Conservation (phyloP, 1,140 invertebrate species). For the Bactericera cockerelli region DNA sequence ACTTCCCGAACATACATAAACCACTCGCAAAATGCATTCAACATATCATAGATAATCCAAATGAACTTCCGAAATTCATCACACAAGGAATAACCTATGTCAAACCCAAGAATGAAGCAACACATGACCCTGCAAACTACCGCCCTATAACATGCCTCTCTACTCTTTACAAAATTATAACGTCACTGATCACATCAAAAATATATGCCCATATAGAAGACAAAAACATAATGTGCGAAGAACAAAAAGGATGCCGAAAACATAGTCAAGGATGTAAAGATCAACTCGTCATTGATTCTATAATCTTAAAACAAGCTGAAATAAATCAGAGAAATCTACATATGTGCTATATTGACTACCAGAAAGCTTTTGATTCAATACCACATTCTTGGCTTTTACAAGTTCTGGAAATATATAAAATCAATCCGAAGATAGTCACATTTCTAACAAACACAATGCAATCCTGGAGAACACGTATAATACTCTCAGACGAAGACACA, state of each 20-base stretch:
- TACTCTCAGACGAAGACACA: no score
- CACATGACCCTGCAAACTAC: neutral
- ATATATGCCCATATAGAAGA: conserved; percentile 15
- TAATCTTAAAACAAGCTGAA: conserved; percentile 16
- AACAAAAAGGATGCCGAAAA: conserved; percentile 22
- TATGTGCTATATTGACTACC: conserved; percentile 20
- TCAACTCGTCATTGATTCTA: conserved; percentile 19
- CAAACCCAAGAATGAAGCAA: neutral
- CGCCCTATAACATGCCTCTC: neutral
- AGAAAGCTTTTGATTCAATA: conserved; percentile 17
- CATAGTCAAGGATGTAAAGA: conserved; percentile 19
- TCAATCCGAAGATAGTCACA: neutral
- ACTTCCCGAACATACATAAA: neutral
- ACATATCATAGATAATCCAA: neutral
- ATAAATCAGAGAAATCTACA: conserved; percentile 14
- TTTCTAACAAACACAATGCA: neutral
- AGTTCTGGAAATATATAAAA: neutral
- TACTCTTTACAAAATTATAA: conserved; percentile 6
- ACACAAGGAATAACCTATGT: neutral
- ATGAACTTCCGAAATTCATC: neutral
- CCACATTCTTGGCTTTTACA: neutral
- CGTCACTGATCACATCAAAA: conserved; percentile 12
- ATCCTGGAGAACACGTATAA: neutral
- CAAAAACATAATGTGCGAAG: conserved; percentile 17
- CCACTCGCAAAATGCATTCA: neutral